phyloP scores from a whole-genome alignment of 2,888 invertebrate genomes.

The Ypsolopha sequella region DNA sequence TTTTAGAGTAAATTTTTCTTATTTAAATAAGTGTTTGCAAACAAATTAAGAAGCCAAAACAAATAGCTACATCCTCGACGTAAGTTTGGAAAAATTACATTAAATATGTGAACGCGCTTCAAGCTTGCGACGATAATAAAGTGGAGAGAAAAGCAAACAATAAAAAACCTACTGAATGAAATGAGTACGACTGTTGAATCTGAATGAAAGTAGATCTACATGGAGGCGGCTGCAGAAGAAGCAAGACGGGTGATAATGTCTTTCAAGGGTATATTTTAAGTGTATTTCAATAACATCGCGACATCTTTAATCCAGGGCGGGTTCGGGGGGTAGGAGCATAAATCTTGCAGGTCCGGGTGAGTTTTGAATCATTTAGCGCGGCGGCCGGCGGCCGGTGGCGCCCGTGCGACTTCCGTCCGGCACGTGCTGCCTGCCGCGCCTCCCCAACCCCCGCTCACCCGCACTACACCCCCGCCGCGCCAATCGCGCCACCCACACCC shows the following conservation, averaged over 20 bases:
- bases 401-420: slow-evolving; percentile 66
- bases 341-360: slow-evolving; percentile 67
- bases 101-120: not conserved
- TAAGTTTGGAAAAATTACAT: too few relatives aligned
- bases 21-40: too few relatives aligned
- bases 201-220: slow-evolving; percentile 32
- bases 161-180: slow-evolving; percentile 55
- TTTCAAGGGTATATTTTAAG: slow-evolving; percentile 28
- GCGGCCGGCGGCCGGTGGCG: slow-evolving; percentile 33
- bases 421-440: slow-evolving; percentile 47
- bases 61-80: too few relatives aligned
- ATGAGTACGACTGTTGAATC: slow-evolving; percentile 42
- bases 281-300: slow-evolving; percentile 67
- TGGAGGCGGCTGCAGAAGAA: slow-evolving; percentile 6
- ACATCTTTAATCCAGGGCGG: slow-evolving; percentile 67
- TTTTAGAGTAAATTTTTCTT: too few relatives aligned
- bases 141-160: slow-evolving; percentile 47
- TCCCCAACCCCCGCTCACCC: slow-evolving; percentile 15
- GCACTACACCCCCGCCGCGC: slow-evolving; percentile 16
- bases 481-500: slow-evolving; percentile 24
- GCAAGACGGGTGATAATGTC: too few relatives aligned
- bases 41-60: too few relatives aligned
- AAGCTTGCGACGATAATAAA: slow-evolving; percentile 6
- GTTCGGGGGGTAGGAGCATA: slow-evolving; percentile 62
- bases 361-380: slow-evolving; percentile 71